Conservation (phyloP, 2,797 vertebrate species). For the Cichlasoma orientale region DNA sequence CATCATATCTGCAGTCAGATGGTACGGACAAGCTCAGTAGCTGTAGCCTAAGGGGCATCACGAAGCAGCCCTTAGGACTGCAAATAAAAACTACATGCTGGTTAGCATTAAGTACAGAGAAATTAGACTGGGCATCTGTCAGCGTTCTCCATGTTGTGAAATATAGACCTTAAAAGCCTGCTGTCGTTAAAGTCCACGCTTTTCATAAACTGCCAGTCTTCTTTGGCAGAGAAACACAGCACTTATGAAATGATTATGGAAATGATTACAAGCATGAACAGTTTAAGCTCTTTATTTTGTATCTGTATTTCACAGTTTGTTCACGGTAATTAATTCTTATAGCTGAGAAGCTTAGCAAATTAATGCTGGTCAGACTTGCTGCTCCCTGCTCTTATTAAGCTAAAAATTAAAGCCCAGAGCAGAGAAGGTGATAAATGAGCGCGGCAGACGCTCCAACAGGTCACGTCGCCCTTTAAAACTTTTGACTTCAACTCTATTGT, state of each 20-base stretch:
- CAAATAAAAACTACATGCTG: slow-evolving; percentile 32
- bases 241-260: slow-evolving; percentile 42
- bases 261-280: slow-evolving; percentile 48
- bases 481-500: slow-evolving; percentile 46
- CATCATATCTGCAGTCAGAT: slow-evolving; percentile 37
- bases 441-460: slow-evolving; percentile 21
- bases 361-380: slow-evolving; percentile 58
- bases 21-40: slow-evolving; percentile 8
- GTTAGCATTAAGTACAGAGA: slow-evolving; percentile 7
- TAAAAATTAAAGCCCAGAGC: slow-evolving; percentile 71
- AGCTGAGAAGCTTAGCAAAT: slow-evolving; percentile 65
- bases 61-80: slow-evolving; percentile 34
- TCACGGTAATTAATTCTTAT: slow-evolving; percentile 66
- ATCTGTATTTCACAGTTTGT: slow-evolving; percentile 58
- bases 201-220: slow-evolving; percentile 1
- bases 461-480: slow-evolving; percentile 55
- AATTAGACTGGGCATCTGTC: background rate
- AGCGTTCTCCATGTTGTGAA: background rate
- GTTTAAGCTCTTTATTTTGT: slow-evolving; percentile 60
- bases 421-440: slow-evolving; percentile 39
- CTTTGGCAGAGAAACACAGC: slow-evolving; percentile 13
- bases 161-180: background rate
- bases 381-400: slow-evolving; percentile 52
- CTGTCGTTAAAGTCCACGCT: slow-evolving; percentile 2
- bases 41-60: slow-evolving; percentile 43